Conservation (phyloP, 2,797 vertebrate genomes). For the Nannoperca obscura region DNA sequence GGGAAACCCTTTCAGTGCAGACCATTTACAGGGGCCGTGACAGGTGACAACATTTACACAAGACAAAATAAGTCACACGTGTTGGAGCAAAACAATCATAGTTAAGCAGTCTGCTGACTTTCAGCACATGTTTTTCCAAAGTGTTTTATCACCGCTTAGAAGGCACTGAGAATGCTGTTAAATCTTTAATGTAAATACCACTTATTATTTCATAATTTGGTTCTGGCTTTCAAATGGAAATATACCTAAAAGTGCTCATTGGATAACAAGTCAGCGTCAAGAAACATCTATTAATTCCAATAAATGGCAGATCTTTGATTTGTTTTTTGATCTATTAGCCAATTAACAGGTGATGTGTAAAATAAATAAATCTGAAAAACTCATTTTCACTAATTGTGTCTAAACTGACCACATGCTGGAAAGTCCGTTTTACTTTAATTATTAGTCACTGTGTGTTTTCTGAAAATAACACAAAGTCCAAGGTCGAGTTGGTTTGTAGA, state of each 20-base stretch:
- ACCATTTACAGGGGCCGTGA: conserved; percentile 10
- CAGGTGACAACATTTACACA: conserved; percentile 28
- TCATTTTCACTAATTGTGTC: not conserved
- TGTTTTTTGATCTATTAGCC: not conserved
- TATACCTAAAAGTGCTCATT: not conserved
- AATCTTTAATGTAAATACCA: not conserved
- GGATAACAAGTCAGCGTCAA: not conserved
- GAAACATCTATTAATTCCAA: not conserved
- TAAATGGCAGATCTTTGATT: not conserved
- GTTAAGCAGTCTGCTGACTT: not conserved
- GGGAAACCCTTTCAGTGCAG: conserved; percentile 19
- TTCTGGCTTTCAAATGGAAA: not conserved
- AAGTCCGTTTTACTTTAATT: conserved; percentile 10
- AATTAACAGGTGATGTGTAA: not conserved
- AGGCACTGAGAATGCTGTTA: not conserved
- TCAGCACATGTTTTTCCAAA: not conserved
- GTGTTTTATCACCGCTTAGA: not conserved
- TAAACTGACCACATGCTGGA: conserved; percentile 1
- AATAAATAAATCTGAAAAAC: not conserved
- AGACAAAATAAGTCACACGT: not conserved
- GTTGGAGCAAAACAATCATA: not conserved
- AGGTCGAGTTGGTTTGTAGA: conserved; percentile 35
- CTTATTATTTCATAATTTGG: not conserved
- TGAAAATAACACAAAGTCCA: conserved; percentile 37
- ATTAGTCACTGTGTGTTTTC: conserved; percentile 9